Evolutionary conservation across 2,113 vertebrate species (phyloP).

Genomic region (Symphodus melops): DNA sequence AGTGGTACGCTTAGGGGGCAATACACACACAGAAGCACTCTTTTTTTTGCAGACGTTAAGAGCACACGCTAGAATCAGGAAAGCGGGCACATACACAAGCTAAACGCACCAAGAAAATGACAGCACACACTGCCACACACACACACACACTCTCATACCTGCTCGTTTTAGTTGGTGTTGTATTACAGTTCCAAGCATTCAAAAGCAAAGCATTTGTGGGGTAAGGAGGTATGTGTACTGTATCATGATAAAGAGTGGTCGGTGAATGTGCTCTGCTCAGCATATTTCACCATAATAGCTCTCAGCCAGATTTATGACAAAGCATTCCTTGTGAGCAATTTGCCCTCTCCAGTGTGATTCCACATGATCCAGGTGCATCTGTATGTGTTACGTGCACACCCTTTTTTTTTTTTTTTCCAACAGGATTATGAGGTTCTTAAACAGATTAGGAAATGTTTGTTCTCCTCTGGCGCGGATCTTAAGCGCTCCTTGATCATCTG

Average conservation of each 20-base stretch:
- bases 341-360: conserved; percentile 33
- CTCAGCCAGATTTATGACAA: conserved; percentile 39
- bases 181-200: conserved; percentile 2
- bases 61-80: background rate
- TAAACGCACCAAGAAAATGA: conserved; percentile 32
- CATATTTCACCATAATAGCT: conserved; percentile 36
- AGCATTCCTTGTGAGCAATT: conserved; percentile 35
- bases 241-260: conserved; percentile 30
- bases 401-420: conserved; percentile 8
- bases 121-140: conserved; percentile 2
- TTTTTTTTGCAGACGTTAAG: conserved; percentile 21
- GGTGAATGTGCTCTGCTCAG: conserved; percentile 24
- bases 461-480: conserved; percentile 32
- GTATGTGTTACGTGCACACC: background rate
- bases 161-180: conserved; percentile 16
- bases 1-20: conserved; percentile 24
- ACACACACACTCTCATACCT: conserved; percentile 2
- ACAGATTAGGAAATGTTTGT: conserved; percentile 43
- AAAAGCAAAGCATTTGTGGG: conserved; percentile 10
- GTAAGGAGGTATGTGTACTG: conserved; percentile 32
- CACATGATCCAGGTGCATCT: conserved; percentile 34
- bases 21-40: conserved; percentile 21
- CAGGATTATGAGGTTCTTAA: conserved; percentile 34
- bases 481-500: conserved; percentile 41
- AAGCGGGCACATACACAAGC: background rate